These are phyloP conservation scores for Holocentrus rufus DNA, from an alignment of 2,797 vertebrate species.

Conservation along the genomic window DNA sequence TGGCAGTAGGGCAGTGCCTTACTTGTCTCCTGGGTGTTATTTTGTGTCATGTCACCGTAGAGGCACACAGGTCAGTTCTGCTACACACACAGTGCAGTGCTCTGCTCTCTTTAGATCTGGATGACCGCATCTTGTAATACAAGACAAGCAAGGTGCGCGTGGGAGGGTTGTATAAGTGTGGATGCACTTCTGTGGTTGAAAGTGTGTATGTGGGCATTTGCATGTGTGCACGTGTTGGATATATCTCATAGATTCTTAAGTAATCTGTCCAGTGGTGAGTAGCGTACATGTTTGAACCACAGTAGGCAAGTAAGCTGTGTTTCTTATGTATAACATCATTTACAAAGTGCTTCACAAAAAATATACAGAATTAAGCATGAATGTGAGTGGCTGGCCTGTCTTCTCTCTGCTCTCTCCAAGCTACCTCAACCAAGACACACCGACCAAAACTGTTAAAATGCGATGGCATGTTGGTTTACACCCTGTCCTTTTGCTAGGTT, in stretches of 20 bases:
- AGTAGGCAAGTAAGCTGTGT: background rate
- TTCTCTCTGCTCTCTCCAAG: too few relatives aligned
- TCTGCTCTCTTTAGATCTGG: conserved; percentile 68
- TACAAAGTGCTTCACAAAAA: too few relatives aligned
- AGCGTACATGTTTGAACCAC: background rate
- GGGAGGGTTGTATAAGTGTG: conserved; percentile 31
- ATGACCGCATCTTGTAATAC: conserved; percentile 61
- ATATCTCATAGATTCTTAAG: conserved; percentile 10
- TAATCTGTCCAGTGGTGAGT: conserved; percentile 20
- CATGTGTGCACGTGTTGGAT: conserved; percentile 13
- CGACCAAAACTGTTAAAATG: too few relatives aligned
- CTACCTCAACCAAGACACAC: too few relatives aligned
- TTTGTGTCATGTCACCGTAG: conserved; percentile 54
- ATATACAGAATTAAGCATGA: too few relatives aligned
- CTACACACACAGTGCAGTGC: conserved; percentile 44
- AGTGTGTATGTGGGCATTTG: conserved; percentile 14
- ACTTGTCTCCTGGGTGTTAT: conserved; percentile 47
- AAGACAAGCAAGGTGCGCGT: conserved; percentile 52
- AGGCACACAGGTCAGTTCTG: conserved; percentile 58
- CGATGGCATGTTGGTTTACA: too few relatives aligned
- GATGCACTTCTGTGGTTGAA: conserved; percentile 25
- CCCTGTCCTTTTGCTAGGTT: too few relatives aligned
- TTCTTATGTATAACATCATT: too few relatives aligned
- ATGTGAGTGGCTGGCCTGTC: too few relatives aligned
- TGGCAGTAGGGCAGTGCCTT: conserved; percentile 50